Base-by-base conservation (phyloP, 2,888 invertebrate species). In the Nasonia oneida region DNA sequence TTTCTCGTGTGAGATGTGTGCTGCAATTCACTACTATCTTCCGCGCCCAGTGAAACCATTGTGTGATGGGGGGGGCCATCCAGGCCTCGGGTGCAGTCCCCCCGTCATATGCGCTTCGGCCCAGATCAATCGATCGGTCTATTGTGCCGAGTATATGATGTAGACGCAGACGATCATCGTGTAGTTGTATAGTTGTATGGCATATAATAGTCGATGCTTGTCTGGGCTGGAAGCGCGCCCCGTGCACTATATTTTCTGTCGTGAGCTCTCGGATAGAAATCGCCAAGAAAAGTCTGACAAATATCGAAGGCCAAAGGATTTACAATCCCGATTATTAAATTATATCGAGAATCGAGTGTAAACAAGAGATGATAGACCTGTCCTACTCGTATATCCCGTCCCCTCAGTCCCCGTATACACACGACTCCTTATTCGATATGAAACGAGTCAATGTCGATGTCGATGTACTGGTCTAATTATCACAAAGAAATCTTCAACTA, bases 271-370 rank as follows among this genome's bases (percentile, higher is more conserved):
- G 86, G 86, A 86, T 71, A 61, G 64, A 83, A 83, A 83, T 83
- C 86, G 86, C 86, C 81, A 86, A 86, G 86, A 83, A 84, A 86
- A 86, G 86, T 86, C 86, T 86, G 86, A 86, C 84, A 81, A 83
- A 77, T 78, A 78, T 50, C 47, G 70, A 85, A 70, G 71, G 74
- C 75, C 85, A 85, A 77, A 85, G 81, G 75, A 79, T 81, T 64
- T 81, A 77, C 50, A 73, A 81, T 64, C 78, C 85, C 73, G 29
- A 71, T 73, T 67, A 61, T 73, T 81, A 73, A 77, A 67, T 83
- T 42, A 10, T 18, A 81, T 42, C 47, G 47, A 15, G 23, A 67
- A 18, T 71, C 71, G 39, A 71, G 39, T 71, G 15, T 81, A 74
- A 61, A 77, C 29, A 61, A 71, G 74, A 81, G n/a, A 76, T 70